These are phyloP conservation scores for Corvus moneduloides DNA, from an alignment of 2,113 vertebrate species.

Conservation along the genomic window DNA sequence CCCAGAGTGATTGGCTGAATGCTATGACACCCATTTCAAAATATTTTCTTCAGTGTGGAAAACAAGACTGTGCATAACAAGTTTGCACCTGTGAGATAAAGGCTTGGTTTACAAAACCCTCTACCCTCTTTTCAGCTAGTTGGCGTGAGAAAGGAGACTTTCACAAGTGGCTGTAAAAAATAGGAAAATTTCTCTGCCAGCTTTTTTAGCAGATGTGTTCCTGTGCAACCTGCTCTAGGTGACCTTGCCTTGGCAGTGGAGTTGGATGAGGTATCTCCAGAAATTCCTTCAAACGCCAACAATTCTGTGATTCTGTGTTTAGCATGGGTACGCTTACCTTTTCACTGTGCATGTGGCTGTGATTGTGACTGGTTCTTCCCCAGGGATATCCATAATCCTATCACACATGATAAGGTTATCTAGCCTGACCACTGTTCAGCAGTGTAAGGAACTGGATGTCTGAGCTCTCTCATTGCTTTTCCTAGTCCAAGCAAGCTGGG, in stretches of 20 bases:
- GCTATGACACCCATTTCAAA: too few relatives aligned
- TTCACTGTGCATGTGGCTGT: fast-evolving
- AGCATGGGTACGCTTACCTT: fast-evolving
- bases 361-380: not conserved
- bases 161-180: too few relatives aligned
- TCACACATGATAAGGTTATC: not conserved
- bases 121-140: too few relatives aligned
- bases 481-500: not conserved
- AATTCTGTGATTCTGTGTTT: not conserved
- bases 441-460: not conserved
- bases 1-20: too few relatives aligned
- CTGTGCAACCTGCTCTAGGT: not conserved
- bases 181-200: too few relatives aligned
- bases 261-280: not conserved
- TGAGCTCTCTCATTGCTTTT: not conserved
- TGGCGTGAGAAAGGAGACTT: too few relatives aligned
- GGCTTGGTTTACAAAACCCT: too few relatives aligned
- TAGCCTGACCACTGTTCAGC: not conserved
- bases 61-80: too few relatives aligned
- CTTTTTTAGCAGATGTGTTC: not conserved
- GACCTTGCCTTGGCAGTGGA: not conserved
- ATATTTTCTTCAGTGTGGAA: too few relatives aligned
- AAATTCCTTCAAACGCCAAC: not conserved
- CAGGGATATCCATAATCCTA: not conserved
- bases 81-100: too few relatives aligned